Percentiles rank a stretch among this genome's conserved stretches.
Conservation (phyloP, 2,888 invertebrate species). For the Synergus gifuensis region DNA sequence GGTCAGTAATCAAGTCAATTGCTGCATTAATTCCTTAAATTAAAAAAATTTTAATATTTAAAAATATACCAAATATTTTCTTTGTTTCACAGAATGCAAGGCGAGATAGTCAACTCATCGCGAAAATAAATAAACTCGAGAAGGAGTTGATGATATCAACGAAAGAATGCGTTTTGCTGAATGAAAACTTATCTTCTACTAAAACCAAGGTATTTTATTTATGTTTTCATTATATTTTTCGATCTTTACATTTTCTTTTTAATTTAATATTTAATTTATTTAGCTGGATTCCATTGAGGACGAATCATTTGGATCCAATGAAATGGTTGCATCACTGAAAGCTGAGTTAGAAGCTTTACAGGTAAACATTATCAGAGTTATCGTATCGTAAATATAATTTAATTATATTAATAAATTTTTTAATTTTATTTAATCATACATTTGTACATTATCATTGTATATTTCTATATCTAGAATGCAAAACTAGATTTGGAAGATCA, state of each 20-base stretch:
- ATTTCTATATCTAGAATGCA: conserved; percentile 66
- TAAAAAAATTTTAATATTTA: conserved; percentile 29
- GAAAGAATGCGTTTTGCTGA: conserved; percentile 80
- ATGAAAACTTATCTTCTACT: conserved; percentile 78
- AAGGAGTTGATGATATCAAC: conserved; percentile 81
- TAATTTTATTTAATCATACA: conserved; percentile 40
- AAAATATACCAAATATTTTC: conserved; percentile 33
- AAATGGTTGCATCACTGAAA: conserved; percentile 85
- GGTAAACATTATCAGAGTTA: conserved; percentile 60
- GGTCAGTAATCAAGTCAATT: conserved; percentile 65
- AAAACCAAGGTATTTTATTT: conserved; percentile 69
- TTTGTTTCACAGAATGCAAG: conserved; percentile 79
- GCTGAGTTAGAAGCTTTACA: conserved; percentile 81
- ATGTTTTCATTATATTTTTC: background rate
- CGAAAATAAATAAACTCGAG: conserved; percentile 83
- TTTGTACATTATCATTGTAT: conserved; percentile 13
- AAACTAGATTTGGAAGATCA: conserved; percentile 83
- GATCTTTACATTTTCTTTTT: background rate
- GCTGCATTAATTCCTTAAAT: background rate
- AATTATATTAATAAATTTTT: background rate
- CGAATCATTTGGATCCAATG: conserved; percentile 85
- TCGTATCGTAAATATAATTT: conserved; percentile 35
- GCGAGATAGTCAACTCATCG: conserved; percentile 85
- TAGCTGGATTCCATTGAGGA: conserved; percentile 83
- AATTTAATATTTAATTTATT: conserved; percentile 41